Evolutionary conservation across 92 coral and sea anemone genomes (phyloP), one percentile per base, ranked within the genome.

Genomic region (Nematostella vectensis): DNA sequence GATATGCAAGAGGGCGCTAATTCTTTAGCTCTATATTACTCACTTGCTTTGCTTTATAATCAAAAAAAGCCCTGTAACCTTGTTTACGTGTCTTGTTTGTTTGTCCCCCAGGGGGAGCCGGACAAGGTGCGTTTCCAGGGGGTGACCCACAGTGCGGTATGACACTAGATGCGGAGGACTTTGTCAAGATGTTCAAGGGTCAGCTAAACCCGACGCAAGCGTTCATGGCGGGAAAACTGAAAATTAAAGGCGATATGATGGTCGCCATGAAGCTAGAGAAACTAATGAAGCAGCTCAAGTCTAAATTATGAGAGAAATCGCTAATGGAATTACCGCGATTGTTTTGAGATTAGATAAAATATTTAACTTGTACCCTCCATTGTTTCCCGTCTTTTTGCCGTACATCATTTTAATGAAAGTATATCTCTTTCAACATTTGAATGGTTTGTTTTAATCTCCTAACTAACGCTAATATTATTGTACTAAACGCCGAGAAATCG

Each of bases 221-320:
- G 31, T 89, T 85, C 55, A 85, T 89, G 97, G 75, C 79, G 30
- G 97, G 97, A 18, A 70, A 78, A 68, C 67, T 89, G 11, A 74
- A 81, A 70, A 74, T 89, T 63, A 85, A 85, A 45, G 97, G 97
- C 52, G 89, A 85, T 58, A 81, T 81, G 89, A 73, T 81, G 89
- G 50, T 74, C 36, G 94, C 94, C 0, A 89, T 89, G 97, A 89
- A 84, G 54, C 87, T 89, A 0, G 97, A 89, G 50, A 84, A 75
- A 72, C 77, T 89, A 15, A 81, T 89, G 89, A 74, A 60, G 10
- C 48, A 66, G 30, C 68, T 84, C 88, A 77, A 74, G 27, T 74
- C 97, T 20, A 89, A 89, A 61, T 54, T 89, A 27, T 89, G 40
- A 51, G 1, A 45, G 25, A 3, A 6, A 16, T 4, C 30, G 26